phyloP scores from a whole-genome alignment of 2,888 invertebrate genomes.

The Muscina levida region DNA sequence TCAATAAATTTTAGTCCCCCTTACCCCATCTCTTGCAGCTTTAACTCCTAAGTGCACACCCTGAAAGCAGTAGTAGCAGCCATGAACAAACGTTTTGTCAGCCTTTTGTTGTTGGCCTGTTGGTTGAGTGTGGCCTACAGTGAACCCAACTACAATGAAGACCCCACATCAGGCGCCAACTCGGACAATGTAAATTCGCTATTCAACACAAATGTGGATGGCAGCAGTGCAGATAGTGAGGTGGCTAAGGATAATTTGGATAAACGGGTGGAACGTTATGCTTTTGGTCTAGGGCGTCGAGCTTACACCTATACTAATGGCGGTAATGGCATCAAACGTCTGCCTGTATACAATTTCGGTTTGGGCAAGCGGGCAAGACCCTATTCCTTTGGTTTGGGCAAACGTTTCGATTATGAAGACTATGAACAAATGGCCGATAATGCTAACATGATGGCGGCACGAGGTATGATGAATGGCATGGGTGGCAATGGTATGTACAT shows the following conservation, averaged over 20 bases:
- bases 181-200: constrained; percentile 63
- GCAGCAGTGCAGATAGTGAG: constrained; percentile 65
- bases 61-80: not conserved
- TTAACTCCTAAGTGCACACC: not conserved
- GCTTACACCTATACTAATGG: constrained; percentile 79
- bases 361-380: constrained; percentile 78
- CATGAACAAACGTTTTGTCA: constrained; percentile 54
- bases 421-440: constrained; percentile 70
- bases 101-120: constrained; percentile 70
- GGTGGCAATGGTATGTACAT: constrained; percentile 4
- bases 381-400: constrained; percentile 79
- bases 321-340: constrained; percentile 77
- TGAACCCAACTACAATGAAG: constrained; percentile 71
- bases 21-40: constrained; percentile 26
- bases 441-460: constrained; percentile 68
- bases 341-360: constrained; percentile 80
- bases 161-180: constrained; percentile 58
- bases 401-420: constrained; percentile 75
- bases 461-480: constrained; percentile 34
- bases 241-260: constrained; percentile 71
- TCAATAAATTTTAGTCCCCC: not conserved
- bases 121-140: constrained; percentile 72
- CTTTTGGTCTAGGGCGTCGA: constrained; percentile 87
- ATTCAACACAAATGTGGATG: constrained; percentile 61
- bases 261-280: constrained; percentile 84